These are phyloP conservation scores for Sipha flava DNA, from an alignment of 1,140 invertebrate genomes.

Conservation along the genomic window DNA sequence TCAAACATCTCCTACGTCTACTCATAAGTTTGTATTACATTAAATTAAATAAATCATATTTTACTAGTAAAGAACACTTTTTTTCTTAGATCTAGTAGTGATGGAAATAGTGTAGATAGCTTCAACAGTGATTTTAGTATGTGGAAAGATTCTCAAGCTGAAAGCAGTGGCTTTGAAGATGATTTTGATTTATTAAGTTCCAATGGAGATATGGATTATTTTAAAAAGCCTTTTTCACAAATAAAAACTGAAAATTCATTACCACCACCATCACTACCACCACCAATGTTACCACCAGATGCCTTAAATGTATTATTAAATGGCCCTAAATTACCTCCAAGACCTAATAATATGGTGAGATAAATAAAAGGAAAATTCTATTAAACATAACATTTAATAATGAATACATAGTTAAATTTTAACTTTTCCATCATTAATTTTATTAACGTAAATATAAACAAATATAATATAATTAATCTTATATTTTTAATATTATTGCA, in stretches of 20 bases:
- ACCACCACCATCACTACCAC: background rate
- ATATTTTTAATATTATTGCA: too few relatives aligned
- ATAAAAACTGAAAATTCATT: slow-evolving; percentile 3
- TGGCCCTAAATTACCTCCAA: background rate
- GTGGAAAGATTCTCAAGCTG: slow-evolving; percentile 50
- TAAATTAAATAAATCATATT: background rate
- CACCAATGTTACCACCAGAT: slow-evolving; percentile 32
- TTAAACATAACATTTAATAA: background rate
- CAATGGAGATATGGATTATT: slow-evolving; percentile 33
- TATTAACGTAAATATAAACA: too few relatives aligned
- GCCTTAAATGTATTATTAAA: slow-evolving; percentile 32
- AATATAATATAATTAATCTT: too few relatives aligned
- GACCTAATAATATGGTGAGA: slow-evolving; percentile 28
- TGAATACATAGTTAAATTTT: background rate
- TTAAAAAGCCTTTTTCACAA: slow-evolving; percentile 27
- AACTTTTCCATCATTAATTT: background rate
- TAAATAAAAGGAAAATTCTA: background rate
- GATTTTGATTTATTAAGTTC: slow-evolving; percentile 56
- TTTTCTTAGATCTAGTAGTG: slow-evolving; percentile 54
- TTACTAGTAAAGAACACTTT: background rate
- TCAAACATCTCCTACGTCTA: slow-evolving; percentile 61
- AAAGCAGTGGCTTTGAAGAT: slow-evolving; percentile 63
- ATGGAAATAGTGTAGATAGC: slow-evolving; percentile 62
- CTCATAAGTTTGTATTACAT: slow-evolving; percentile 45
- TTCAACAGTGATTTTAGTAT: slow-evolving; percentile 62